Conservation (phyloP, 2,888 invertebrate species). For the Panopea generosa region DNA sequence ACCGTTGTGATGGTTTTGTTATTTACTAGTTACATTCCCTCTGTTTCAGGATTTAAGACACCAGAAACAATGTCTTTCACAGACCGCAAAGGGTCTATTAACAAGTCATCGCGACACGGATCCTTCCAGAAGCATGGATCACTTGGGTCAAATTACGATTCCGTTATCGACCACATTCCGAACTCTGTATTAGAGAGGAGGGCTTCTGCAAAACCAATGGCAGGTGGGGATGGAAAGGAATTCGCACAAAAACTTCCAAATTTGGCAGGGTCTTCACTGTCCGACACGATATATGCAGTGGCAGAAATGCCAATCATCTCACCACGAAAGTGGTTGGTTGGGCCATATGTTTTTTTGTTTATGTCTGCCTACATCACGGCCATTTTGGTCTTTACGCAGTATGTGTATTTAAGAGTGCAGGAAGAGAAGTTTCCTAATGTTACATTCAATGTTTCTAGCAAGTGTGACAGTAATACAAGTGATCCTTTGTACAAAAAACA, state of each 20-base stretch:
- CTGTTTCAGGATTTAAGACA: neutral
- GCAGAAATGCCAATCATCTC: slow-evolving; percentile 7
- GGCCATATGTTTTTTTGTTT: slow-evolving; percentile 52
- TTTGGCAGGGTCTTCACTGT: slow-evolving; percentile 23
- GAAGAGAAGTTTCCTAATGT: slow-evolving; percentile 41
- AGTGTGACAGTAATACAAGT: slow-evolving; percentile 46
- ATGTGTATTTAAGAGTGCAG: slow-evolving; percentile 45
- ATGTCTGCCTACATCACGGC: slow-evolving; percentile 36
- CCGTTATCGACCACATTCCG: slow-evolving; percentile 29
- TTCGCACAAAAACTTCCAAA: slow-evolving; percentile 19
- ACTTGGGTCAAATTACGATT: too few relatives aligned
- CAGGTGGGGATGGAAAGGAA: neutral
- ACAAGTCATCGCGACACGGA: too few relatives aligned
- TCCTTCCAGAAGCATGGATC: too few relatives aligned
- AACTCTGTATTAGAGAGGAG: slow-evolving; percentile 23
- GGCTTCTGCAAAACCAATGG: neutral
- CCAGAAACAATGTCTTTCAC: neutral
- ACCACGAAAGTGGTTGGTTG: slow-evolving; percentile 42
- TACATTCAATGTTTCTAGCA: slow-evolving; percentile 18
- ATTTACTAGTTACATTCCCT: neutral
- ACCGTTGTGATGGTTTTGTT: too few relatives aligned
- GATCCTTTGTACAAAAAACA: slow-evolving; percentile 44
- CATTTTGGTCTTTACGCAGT: slow-evolving; percentile 25
- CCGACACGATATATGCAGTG: slow-evolving; percentile 23
- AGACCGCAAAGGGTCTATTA: neutral